A percentile compares a stretch with the other conserved stretches of the same genome.
Conservation (phyloP, 2,113 vertebrate genomes). For the Hyla sarda region DNA sequence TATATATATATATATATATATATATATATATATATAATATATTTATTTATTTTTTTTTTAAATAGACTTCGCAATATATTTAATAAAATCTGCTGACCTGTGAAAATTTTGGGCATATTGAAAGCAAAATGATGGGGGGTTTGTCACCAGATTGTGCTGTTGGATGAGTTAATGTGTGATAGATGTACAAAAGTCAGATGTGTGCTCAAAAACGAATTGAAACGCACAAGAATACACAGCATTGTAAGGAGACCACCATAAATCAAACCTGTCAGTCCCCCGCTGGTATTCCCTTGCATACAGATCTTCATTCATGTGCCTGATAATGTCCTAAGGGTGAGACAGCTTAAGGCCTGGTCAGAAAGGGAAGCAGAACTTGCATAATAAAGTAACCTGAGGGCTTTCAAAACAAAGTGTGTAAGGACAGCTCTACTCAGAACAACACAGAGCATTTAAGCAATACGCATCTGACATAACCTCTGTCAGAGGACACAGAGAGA, state of each 20-base stretch:
- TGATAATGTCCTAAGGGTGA: conserved; percentile 56
- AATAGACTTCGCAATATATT: too few relatives aligned
- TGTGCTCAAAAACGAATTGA: conserved; percentile 32
- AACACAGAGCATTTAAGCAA: conserved; percentile 43
- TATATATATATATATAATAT: too few relatives aligned
- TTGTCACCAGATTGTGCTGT: not conserved
- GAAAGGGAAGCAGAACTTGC: conserved; percentile 46
- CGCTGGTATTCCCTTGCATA: conserved; percentile 43
- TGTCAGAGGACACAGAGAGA: conserved; percentile 35
- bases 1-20: too few relatives aligned
- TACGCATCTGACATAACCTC: conserved; percentile 43
- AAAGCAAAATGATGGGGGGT: conserved; percentile 27
- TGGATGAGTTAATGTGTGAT: conserved; percentile 50
- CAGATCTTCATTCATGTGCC: conserved; percentile 54
- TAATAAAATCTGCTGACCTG: not conserved
- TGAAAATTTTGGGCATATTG: conserved; percentile 29
- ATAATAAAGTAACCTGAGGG: conserved; percentile 56
- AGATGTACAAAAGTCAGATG: conserved; percentile 55
- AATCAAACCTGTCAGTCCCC: conserved; percentile 58
- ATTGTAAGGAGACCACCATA: conserved; percentile 53
- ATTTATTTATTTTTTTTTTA: not conserved
- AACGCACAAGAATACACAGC: conserved; percentile 52
- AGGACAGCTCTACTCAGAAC: conserved; percentile 28
- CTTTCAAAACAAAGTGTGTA: conserved; percentile 46
- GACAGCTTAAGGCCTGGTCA: conserved; percentile 45